Evolutionary conservation across 2,113 vertebrate genomes (phyloP), one percentile per base, ranked within the genome.

Genomic region (Condylura cristata): DNA sequence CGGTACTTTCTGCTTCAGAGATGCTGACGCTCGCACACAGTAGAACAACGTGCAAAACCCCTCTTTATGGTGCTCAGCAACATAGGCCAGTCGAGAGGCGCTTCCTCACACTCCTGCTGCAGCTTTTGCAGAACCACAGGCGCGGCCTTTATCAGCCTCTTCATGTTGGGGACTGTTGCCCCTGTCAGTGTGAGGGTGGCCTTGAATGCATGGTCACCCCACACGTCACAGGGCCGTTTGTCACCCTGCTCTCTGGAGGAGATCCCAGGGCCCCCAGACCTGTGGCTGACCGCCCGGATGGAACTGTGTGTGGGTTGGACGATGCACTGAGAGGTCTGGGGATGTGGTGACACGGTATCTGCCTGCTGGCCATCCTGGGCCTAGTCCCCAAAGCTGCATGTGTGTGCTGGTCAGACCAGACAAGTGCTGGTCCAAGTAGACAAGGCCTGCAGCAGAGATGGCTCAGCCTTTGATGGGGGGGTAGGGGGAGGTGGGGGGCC

Each of bases 111-210:
- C 2, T 53, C 48, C 60, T 39, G 0, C 11, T 24, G 8, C 14
- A 4, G 13, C 10, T 56, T 89, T 32, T 58, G 12, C 74, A 32
- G 30, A 44, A 22, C 13, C 32, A 26, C 41, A 79, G 83, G 34
- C 24, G 2, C 20, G 8, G 20, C 22, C 32, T 22, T 2, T 37
- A 28, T 88, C 46, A 51, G 9, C 66, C 30, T n/a, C 60, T 76
- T 20, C 13, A 5, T 85, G 53, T 51, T 58, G 53, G 37, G 11
- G 13, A n/a, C 79, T 53, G 12, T 18, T 18, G 8, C 44, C 3
- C 9, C 0, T 22, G 39, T 65, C 37, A 16, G 0, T 26, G 13
- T 65, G 58, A 41, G 44, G 9, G 11, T 70, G 0, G 0, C 48
- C 53, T 41, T 37, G 72, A 79, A 70, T 51, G n/a, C 56, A 39